phyloP scores from a whole-genome alignment of 1,140 invertebrate genomes.

The Drosophila albomicans region DNA sequence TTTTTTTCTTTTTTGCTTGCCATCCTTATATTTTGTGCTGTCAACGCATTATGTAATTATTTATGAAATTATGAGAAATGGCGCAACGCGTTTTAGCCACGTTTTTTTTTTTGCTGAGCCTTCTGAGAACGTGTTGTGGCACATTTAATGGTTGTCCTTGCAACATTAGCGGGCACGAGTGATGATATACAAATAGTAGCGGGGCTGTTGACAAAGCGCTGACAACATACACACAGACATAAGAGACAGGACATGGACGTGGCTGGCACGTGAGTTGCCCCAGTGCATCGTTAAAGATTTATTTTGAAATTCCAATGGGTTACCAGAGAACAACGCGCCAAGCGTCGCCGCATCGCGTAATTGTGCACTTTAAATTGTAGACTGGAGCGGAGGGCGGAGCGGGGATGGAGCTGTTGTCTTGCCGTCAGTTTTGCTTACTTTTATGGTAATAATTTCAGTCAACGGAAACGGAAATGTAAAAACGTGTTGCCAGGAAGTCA shows the following conservation, averaged over 20 bases:
- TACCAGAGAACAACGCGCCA: slow-evolving; percentile 27
- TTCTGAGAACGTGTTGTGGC: slow-evolving; percentile 63
- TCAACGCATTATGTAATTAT: slow-evolving; percentile 81
- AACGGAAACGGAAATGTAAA: slow-evolving; percentile 82
- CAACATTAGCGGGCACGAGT: slow-evolving; percentile 49
- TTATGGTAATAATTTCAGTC: slow-evolving; percentile 80
- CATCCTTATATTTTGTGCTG: slow-evolving; percentile 33
- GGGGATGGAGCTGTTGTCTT: not conserved
- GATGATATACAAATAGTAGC: slow-evolving; percentile 46
- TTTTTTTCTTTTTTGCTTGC: slow-evolving; percentile 13
- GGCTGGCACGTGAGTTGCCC: slow-evolving; percentile 46
- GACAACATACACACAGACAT: slow-evolving; percentile 17
- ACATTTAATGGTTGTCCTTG: slow-evolving; percentile 68
- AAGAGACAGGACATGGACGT: not conserved
- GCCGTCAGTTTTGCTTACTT: slow-evolving; percentile 66
- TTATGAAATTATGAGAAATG: slow-evolving; percentile 81
- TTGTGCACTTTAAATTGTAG: slow-evolving; percentile 50
- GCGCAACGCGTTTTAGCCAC: slow-evolving; percentile 13
- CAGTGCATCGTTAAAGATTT: slow-evolving; percentile 78
- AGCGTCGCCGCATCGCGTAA: slow-evolving; percentile 57
- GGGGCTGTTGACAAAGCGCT: slow-evolving; percentile 9
- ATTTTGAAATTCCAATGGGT: slow-evolving; percentile 67
- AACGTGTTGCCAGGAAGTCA: slow-evolving; percentile 82
- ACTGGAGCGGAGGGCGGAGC: not conserved
- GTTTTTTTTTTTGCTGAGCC: slow-evolving; percentile 6